Base-by-base conservation (phyloP, 2,888 invertebrate species). In the Netelia virgata region DNA sequence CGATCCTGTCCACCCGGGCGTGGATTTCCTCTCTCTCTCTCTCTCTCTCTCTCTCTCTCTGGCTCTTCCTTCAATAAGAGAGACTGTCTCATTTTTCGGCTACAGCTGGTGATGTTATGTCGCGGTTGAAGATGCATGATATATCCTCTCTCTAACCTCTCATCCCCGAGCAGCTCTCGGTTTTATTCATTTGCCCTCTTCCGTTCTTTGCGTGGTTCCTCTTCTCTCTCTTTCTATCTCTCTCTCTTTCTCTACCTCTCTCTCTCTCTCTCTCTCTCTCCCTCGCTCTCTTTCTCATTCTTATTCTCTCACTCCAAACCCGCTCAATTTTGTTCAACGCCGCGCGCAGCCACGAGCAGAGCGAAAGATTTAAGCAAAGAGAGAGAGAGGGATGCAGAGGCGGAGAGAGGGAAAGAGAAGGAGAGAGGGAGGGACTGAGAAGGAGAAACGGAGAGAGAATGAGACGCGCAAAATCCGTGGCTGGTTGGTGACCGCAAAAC, bases 401-500 rank as follows among this genome's bases (percentile, higher is more conserved):
- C 1, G 3, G 64, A 23, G 47, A 79, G 57, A 63, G 57, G 57
- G 79, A 64, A 18, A 5, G 36, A 43, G 64, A 64, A 64, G 57
- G 64, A 79, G 72, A 11, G 14, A 10, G 14, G 11, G 47, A 11
- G 47, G 0, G 47, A 10, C 1, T 14, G 47, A 47, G 47, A 11
- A 47, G 14, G 47, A 11, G n/a, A 47, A 43, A 18, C 47, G 23
- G 47, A 73, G 47, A 55, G 57, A 63, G 79, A 64, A 28, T 1
- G 16, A 47, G 78, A 47, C 55, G 70, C 79, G 72, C 72, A 66
- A 79, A 79, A 73, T 18, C 57, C 57, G 43, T 72, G 72, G 79
- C 72, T 79, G 79, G 78, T 77, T 70, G 84, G 78, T 83, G 90
- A 93, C 93, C 93, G 91, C 93, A 93, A 72, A 79, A 93, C 92